Conservation (phyloP, 37 sponge, comb jelly and placozoan species). For the Axinella damicornis region DNA sequence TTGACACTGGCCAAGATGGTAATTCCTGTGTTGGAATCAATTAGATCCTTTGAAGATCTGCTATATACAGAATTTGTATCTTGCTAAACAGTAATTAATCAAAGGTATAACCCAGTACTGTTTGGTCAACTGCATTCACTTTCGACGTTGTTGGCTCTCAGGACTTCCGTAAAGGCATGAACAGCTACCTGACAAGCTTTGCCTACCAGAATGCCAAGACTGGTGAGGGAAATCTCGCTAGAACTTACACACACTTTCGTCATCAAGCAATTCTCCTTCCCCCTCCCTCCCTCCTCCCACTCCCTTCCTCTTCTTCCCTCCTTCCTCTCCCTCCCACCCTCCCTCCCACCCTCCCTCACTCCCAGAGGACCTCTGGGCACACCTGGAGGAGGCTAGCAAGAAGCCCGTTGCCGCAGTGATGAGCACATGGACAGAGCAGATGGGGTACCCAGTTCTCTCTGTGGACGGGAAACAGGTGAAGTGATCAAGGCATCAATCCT, state of each 20-base stretch:
- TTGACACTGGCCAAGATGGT: too few species aligned
- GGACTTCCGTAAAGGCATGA: slow-evolving; percentile 88
- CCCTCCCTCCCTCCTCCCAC: neutral
- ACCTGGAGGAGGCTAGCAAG: slow-evolving; percentile 72
- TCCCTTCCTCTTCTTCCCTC: too few species aligned
- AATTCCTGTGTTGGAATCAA: too few species aligned
- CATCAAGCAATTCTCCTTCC: neutral
- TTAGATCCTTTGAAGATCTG: too few species aligned
- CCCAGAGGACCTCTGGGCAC: slow-evolving; percentile 80
- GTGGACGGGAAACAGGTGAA: slow-evolving; percentile 76
- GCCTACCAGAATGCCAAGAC: slow-evolving; percentile 84
- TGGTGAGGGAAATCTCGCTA: slow-evolving; percentile 26
- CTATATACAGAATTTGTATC: too few species aligned
- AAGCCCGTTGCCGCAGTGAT: slow-evolving; percentile 86
- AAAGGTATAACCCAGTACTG: too few species aligned
- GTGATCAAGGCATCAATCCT: too few species aligned
- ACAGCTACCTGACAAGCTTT: slow-evolving; percentile 71
- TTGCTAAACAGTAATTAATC: too few species aligned
- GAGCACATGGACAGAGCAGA: slow-evolving; percentile 93
- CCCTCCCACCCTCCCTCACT: too few species aligned
- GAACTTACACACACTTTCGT: neutral
- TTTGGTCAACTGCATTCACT: too few species aligned
- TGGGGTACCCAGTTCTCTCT: slow-evolving; percentile 94
- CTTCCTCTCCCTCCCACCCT: too few species aligned
- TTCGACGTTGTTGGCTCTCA: too few species aligned